phyloP scores from a whole-genome alignment of 2,797 vertebrate species.

The Nannoperca obscura region DNA sequence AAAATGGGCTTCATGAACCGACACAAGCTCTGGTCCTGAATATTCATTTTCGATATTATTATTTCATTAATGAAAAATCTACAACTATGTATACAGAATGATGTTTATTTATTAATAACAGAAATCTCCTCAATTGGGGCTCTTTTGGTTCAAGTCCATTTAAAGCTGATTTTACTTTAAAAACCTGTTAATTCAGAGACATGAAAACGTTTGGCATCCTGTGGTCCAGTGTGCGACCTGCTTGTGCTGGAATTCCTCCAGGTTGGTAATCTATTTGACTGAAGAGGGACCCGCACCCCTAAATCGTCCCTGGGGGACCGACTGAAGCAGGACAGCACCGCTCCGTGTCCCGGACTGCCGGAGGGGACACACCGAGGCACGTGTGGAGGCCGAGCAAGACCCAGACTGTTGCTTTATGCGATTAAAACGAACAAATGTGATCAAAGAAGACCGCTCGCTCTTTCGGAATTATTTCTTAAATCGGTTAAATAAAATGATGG shows the following conservation, averaged over 20 bases:
- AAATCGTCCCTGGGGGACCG: slow-evolving; percentile 75
- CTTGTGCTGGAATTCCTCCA: slow-evolving; percentile 81
- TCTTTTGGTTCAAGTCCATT: not conserved
- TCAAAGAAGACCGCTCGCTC: not conserved
- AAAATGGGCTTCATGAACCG: slow-evolving; percentile 2
- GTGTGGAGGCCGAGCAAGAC: slow-evolving; percentile 48
- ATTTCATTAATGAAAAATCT: not conserved
- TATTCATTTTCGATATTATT: not conserved
- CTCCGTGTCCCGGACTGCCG: slow-evolving; percentile 58
- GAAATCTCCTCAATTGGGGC: not conserved
- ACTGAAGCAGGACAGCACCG: slow-evolving; percentile 55
- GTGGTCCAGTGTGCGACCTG: slow-evolving; percentile 30
- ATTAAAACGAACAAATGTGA: slow-evolving; percentile 14
- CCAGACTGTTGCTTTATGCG: slow-evolving; percentile 25
- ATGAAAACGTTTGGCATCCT: not conserved
- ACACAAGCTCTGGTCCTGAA: not conserved
- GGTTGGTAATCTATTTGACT: slow-evolving; percentile 69
- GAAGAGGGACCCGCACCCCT: slow-evolving; percentile 71
- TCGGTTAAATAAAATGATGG: not conserved
- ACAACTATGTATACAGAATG: not conserved
- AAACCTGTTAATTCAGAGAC: slow-evolving; percentile 1
- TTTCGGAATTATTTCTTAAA: not conserved
- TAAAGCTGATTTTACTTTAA: not conserved
- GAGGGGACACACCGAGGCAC: slow-evolving; percentile 62
- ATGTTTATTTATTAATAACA: not conserved